Conservation (phyloP, 1,140 invertebrate genomes). For the Drosophila pectinifera region DNA sequence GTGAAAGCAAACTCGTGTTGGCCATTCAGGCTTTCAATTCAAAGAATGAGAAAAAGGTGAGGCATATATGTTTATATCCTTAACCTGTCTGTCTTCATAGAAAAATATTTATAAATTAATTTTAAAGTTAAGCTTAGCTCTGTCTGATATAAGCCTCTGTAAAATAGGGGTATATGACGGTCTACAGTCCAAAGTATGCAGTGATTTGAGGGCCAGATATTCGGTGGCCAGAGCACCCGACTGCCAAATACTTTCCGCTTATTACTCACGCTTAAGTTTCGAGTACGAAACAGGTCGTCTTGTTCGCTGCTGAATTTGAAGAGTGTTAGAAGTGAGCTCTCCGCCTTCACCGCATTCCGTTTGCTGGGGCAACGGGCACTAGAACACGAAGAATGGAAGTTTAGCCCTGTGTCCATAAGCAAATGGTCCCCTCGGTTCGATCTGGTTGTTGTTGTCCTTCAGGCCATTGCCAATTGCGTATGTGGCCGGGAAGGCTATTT, state of each 20-base stretch:
- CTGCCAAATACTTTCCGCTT: no score
- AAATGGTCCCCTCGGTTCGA: neutral
- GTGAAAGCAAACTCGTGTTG: no score
- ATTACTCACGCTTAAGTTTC: constrained; percentile 12
- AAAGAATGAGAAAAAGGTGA: no score
- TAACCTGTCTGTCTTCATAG: no score
- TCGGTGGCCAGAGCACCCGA: neutral
- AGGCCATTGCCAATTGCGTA: neutral
- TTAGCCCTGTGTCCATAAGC: neutral
- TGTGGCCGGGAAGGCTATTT: neutral
- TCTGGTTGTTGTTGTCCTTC: neutral
- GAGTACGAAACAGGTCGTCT: neutral
- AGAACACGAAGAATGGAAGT: neutral
- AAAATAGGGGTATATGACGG: no score
- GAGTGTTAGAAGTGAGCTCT: neutral
- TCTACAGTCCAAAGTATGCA: no score
- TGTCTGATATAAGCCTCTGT: no score
- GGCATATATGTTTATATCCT: no score
- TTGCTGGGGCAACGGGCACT: neutral
- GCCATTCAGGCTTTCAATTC: neutral
- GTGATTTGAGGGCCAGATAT: neutral
- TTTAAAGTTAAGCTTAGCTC: no score
- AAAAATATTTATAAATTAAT: no score
- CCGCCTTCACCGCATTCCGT: neutral
- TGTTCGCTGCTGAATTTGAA: neutral